phyloP scores from a whole-genome alignment of 2,113 vertebrate species.

The Catharus minimus region DNA sequence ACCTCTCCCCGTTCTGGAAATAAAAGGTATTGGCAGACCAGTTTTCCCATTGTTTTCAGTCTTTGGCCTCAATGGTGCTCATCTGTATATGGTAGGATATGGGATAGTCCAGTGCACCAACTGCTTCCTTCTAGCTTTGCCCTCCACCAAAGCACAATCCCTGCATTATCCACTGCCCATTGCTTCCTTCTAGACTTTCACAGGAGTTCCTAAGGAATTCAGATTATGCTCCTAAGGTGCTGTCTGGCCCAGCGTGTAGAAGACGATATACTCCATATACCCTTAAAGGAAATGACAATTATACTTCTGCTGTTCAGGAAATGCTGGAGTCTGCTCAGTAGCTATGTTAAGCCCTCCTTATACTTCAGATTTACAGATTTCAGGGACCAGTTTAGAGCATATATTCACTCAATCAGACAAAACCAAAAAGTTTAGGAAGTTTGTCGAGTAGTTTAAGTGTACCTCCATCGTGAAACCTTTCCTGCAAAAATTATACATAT shows the following conservation, averaged over 20 bases:
- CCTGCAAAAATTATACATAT: neutral
- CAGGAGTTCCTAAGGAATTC: neutral
- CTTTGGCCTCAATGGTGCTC: rapidly evolving
- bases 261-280: neutral
- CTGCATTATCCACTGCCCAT: neutral
- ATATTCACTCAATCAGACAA: neutral
- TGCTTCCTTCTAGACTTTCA: neutral
- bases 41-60: neutral
- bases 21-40: neutral
- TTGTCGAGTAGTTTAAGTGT: neutral
- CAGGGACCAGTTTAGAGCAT: neutral
- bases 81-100: neutral
- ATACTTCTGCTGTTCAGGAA: neutral
- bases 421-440: neutral
- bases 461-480: neutral
- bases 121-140: rapidly evolving
- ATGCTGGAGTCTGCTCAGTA: neutral
- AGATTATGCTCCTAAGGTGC: neutral
- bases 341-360: neutral
- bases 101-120: rapidly evolving
- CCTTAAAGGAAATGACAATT: neutral
- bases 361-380: neutral
- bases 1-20: neutral
- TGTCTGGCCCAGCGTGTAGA: neutral
- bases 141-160: rapidly evolving